These are phyloP conservation scores for Heliconius ethilla DNA, from an alignment of 2,888 invertebrate genomes.

Conservation along the genomic window DNA sequence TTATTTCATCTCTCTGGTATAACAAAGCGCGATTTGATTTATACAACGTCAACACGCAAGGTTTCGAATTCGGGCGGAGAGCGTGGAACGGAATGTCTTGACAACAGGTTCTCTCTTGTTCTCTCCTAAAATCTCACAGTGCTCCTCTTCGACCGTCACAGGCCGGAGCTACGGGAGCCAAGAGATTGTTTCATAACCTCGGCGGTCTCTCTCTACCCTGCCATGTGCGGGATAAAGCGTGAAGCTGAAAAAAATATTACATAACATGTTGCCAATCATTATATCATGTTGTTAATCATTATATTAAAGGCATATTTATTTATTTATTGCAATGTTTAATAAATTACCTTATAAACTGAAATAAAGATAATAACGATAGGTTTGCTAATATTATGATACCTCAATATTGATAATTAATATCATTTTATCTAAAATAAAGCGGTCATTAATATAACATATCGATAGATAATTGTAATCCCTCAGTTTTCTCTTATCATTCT, in stretches of 20 bases:
- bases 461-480: background rate
- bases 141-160: too few species aligned
- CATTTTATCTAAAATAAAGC: background rate
- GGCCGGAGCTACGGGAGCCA: too few species aligned
- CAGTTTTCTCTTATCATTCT: background rate
- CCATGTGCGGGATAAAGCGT: too few species aligned
- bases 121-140: too few species aligned
- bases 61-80: background rate
- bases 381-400: background rate
- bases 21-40: background rate
- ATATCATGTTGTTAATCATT: too few species aligned
- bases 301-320: background rate
- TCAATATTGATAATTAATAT: slow-evolving; percentile 2
- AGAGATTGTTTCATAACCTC: too few species aligned
- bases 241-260: background rate
- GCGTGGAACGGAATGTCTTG: background rate
- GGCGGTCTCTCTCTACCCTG: too few species aligned
- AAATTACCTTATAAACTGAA: background rate
- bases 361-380: background rate
- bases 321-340: background rate
- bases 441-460: background rate
- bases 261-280: background rate
- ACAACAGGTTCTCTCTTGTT: too few species aligned
- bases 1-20: too few species aligned
- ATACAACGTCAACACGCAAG: too few species aligned